Conservation (phyloP, 1,140 invertebrate species). For the Megalonaias nervosa region DNA sequence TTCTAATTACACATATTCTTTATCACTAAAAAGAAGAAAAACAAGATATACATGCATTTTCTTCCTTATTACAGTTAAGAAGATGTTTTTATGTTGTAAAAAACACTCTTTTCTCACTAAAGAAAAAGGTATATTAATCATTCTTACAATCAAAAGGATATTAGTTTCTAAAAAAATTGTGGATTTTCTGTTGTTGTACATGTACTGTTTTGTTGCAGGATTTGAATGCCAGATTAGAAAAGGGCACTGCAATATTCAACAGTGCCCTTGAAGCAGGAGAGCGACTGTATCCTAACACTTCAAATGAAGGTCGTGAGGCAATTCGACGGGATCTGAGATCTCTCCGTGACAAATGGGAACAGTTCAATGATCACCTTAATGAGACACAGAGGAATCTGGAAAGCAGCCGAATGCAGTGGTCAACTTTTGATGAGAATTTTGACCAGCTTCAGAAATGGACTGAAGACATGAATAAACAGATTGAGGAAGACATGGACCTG, state of each 20-base stretch:
- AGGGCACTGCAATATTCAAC: conserved; percentile 84
- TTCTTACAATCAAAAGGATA: not conserved
- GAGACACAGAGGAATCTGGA: conserved; percentile 87
- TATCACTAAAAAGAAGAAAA: no score
- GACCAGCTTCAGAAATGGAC: conserved; percentile 94
- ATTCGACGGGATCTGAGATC: conserved; percentile 86
- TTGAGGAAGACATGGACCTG: conserved; percentile 90
- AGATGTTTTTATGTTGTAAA: no score
- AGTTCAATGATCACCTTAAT: conserved; percentile 86
- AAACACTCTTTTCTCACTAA: no score
- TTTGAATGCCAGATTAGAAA: conserved; percentile 71
- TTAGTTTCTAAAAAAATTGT: not conserved
- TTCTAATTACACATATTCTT: no score
- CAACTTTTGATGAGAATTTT: conserved; percentile 67
- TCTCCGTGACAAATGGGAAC: conserved; percentile 87
- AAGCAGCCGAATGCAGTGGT: conserved; percentile 77
- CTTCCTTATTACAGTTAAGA: no score
- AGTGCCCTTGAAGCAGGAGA: conserved; percentile 89
- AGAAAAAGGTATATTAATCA: no score
- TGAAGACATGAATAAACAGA: conserved; percentile 90
- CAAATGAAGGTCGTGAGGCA: conserved; percentile 86
- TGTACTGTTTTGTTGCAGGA: conserved; percentile 37
- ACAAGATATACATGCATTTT: no score
- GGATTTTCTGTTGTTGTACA: conserved; percentile 13
- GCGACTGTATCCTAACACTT: conserved; percentile 87